Conservation (phyloP, 2,888 invertebrate genomes). For the Dione vanillae region DNA sequence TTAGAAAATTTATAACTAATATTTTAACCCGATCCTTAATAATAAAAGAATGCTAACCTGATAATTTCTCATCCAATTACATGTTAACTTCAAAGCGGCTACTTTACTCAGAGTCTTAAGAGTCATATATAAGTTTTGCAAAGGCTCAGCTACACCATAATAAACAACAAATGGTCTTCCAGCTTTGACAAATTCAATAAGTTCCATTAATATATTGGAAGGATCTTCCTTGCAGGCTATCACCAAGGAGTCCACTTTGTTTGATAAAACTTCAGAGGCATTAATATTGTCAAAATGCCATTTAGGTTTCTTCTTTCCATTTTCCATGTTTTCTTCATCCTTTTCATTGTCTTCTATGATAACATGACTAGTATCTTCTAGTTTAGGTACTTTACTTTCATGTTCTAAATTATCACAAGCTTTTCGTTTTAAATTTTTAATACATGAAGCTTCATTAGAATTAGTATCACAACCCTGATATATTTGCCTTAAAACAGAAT, state of each 20-base stretch:
- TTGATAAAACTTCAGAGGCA: conserved; percentile 85
- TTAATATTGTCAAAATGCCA: conserved; percentile 89
- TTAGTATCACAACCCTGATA: conserved; percentile 84
- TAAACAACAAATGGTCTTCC: conserved; percentile 95
- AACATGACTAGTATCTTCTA: conserved; percentile 43
- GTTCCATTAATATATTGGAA: conserved; percentile 88
- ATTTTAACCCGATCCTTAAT: neutral
- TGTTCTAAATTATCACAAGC: conserved; percentile 52
- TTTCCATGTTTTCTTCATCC: conserved; percentile 41
- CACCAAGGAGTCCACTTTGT: conserved; percentile 89
- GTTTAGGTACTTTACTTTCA: conserved; percentile 64
- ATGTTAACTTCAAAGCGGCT: conserved; percentile 90
- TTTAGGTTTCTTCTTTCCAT: conserved; percentile 80
- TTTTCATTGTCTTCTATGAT: conserved; percentile 43
- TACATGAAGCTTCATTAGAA: conserved; percentile 48
- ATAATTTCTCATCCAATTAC: conserved; percentile 95
- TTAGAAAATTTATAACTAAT: too few species aligned
- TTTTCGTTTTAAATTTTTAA: conserved; percentile 64
- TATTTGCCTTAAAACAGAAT: conserved; percentile 88
- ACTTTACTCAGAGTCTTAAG: conserved; percentile 89
- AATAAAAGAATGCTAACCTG: conserved; percentile 85
- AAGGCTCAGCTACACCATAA: conserved; percentile 90
- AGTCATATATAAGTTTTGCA: conserved; percentile 92
- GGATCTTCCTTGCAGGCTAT: conserved; percentile 95
- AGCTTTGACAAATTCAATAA: conserved; percentile 90